These are phyloP conservation scores for Natrix natrix DNA, from an alignment of 2,797 vertebrate species.

Conservation along the genomic window DNA sequence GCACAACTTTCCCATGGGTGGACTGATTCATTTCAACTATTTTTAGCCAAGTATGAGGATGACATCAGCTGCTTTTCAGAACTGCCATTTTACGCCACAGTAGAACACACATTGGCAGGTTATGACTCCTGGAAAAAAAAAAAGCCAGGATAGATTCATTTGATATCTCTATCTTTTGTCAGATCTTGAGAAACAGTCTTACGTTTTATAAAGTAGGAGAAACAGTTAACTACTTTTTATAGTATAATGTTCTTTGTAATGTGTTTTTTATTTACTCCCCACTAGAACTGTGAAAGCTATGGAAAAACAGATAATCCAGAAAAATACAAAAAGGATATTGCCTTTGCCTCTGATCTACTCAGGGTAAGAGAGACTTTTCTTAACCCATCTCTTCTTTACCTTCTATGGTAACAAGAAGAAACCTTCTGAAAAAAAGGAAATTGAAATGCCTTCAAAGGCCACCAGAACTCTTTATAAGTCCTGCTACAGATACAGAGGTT, in stretches of 20 bases:
- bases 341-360: neutral
- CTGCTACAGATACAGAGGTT: neutral
- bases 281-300: neutral
- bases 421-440: neutral
- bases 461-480: neutral
- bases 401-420: constrained; percentile 5
- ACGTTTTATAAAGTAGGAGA: neutral
- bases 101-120: neutral
- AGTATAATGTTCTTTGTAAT: neutral
- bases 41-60: neutral
- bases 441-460: neutral
- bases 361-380: neutral
- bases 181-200: neutral
- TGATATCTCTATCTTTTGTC: neutral
- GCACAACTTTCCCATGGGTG: neutral
- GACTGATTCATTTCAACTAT: neutral
- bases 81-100: neutral
- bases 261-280: neutral
- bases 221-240: neutral
- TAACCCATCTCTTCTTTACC: neutral
- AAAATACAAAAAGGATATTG: neutral
- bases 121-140: neutral
- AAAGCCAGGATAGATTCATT: neutral
- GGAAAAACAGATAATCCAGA: neutral
- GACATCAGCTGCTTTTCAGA: neutral